Evolutionary conservation across 2,888 invertebrate genomes (phyloP), one percentile per base, ranked within the genome.

Genomic region (Stenchaetothrips biformis): DNA sequence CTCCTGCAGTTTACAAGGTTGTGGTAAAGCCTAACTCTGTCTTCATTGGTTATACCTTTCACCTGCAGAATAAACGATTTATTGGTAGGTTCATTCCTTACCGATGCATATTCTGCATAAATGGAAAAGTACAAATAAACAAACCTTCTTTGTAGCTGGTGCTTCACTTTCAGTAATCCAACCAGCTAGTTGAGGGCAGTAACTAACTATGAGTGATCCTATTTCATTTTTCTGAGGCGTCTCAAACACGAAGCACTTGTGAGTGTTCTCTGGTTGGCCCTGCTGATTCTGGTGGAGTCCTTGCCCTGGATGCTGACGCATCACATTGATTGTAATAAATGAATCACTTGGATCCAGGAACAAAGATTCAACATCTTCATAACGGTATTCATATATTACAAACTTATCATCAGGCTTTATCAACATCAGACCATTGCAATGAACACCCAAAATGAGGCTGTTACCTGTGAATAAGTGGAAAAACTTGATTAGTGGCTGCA

Each of bases 211-310:
- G 78, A 97, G 88, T 85, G 95, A 95, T 0, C 96, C 97, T 79
- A 98, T 95, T 88, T 97, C 97, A 84, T 93, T 92, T 87, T 97
- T 96, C 85, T 95, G 94, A 0, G 91, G 87, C 0, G 96, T 96
- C 87, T 97, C 97, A 85, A 98, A 94, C 25, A 97, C 97, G 86
- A 96, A 97, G 87, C 96, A 97, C 85, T 95, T 94, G 85, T 93
- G 93, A 83, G 88, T 89, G 48, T 87, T 82, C 81, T 86, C 86
- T 21, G 87, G 85, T 48, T 86, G 83, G 7, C 87, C 87, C 82
- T 87, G 88, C 81, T 89, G 89, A 81, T 91, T 92, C 86, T 87
- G 94, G 78, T 92, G 91, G 83, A 90, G 88, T 11, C 21, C 67
- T 25, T 74, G 67, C 6, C 67, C 67, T 21, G 67, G 67, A 21